Evolutionary conservation across 2,113 vertebrate genomes (phyloP).

Genomic region (Pao palembangensis): DNA sequence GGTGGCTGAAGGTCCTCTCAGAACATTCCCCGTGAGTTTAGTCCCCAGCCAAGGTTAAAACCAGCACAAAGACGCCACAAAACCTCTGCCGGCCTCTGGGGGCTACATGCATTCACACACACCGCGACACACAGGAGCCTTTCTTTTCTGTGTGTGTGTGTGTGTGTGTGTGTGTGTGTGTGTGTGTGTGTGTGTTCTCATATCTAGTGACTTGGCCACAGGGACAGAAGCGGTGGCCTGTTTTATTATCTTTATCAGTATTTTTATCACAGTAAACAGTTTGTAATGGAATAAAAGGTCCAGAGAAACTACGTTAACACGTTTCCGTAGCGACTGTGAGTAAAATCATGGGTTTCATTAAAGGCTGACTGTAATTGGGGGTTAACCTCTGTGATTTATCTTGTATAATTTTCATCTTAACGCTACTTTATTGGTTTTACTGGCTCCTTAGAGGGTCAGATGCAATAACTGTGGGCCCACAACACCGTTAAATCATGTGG

Average conservation of each 20-base stretch:
- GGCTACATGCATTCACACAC: slow-evolving; percentile 55
- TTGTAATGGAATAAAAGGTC: slow-evolving; percentile 14
- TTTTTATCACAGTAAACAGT: slow-evolving; percentile 11
- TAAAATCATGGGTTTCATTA: slow-evolving; percentile 46
- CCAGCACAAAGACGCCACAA: slow-evolving; percentile 67
- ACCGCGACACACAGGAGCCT: slow-evolving; percentile 40
- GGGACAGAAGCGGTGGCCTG: slow-evolving; percentile 3
- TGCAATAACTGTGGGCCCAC: slow-evolving; percentile 56
- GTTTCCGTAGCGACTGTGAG: slow-evolving; percentile 34
- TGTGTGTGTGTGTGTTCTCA: no score
- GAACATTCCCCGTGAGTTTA: slow-evolving; percentile 66
- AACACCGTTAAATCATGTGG: slow-evolving; percentile 56
- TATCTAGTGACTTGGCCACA: slow-evolving; percentile 7
- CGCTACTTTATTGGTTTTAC: slow-evolving; percentile 66
- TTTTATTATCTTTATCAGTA: slow-evolving; percentile 1
- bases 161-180: no score
- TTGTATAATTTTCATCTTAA: slow-evolving; percentile 62
- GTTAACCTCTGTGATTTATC: slow-evolving; percentile 60
- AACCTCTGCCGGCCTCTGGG: slow-evolving; percentile 62
- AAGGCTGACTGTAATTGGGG: slow-evolving; percentile 38
- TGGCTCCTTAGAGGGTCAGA: slow-evolving; percentile 48
- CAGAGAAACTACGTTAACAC: slow-evolving; percentile 12
- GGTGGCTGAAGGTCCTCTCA: slow-evolving; percentile 71
- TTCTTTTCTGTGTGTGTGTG: no score
- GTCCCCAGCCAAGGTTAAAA: slow-evolving; percentile 72